Conservation (phyloP, 2,888 invertebrate species). For the Drosophila pseudotalamancana region DNA sequence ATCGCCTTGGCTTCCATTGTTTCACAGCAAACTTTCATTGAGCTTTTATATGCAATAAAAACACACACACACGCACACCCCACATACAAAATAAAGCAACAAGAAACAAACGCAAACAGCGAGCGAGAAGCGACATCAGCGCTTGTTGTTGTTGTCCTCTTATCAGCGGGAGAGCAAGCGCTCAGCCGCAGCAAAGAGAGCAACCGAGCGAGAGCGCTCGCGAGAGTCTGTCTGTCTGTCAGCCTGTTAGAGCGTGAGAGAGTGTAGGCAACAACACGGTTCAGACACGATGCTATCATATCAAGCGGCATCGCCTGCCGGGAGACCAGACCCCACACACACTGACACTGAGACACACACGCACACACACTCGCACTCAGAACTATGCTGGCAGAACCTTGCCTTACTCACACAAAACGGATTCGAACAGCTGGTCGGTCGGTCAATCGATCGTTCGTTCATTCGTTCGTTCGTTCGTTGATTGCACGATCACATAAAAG, state of each 20-base stretch:
- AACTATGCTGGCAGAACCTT: slow-evolving; percentile 24
- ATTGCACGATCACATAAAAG: slow-evolving; percentile 35
- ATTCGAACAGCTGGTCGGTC: slow-evolving; percentile 72
- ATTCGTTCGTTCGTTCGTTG: slow-evolving; percentile 47
- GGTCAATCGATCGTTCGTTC: slow-evolving; percentile 33
- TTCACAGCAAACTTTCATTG: slow-evolving; percentile 73
- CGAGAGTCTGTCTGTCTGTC: slow-evolving; percentile 19
- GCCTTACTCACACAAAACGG: slow-evolving; percentile 72
- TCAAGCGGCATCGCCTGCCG: slow-evolving; percentile 54
- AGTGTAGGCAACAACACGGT: slow-evolving; percentile 18
- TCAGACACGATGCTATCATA: slow-evolving; percentile 47
- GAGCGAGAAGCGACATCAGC: slow-evolving; percentile 16
- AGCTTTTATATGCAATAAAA: slow-evolving; percentile 67
- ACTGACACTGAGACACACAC: slow-evolving; percentile 17
- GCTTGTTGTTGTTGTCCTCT: slow-evolving; percentile 45
- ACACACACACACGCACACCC: slow-evolving; percentile 6
- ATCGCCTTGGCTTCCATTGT: slow-evolving; percentile 65
- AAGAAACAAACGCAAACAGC: slow-evolving; percentile 28
- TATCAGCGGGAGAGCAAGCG: slow-evolving; percentile 67
- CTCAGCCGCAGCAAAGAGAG: slow-evolving; percentile 3
- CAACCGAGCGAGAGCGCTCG: slow-evolving; percentile 27
- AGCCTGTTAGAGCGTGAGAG: slow-evolving; percentile 17
- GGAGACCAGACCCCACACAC: slow-evolving; percentile 61
- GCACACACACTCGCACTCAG: slow-evolving; percentile 4
- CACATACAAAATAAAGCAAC: slow-evolving; percentile 13